Evolutionary conservation across 2,888 invertebrate species (phyloP).

Genomic region (Seira musarum): DNA sequence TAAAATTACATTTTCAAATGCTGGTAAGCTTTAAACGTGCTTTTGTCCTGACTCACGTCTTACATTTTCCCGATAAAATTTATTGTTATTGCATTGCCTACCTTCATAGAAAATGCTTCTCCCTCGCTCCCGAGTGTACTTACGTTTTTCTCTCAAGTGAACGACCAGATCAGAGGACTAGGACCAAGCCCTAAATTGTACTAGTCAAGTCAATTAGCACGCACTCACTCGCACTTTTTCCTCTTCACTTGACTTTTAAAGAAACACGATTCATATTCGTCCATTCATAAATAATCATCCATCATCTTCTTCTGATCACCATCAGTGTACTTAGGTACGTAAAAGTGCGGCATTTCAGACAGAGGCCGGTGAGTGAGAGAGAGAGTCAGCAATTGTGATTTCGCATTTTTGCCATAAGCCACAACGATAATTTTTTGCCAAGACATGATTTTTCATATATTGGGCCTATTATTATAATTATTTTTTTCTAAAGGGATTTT

Average conservation of each 20-base stretch:
- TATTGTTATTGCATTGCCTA: not conserved
- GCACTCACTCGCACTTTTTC: slow-evolving; percentile 10
- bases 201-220: slow-evolving; percentile 1
- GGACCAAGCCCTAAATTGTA: not conserved
- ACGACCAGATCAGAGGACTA: not conserved
- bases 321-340: not conserved
- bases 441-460: slow-evolving; percentile 7
- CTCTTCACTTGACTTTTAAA: not conserved
- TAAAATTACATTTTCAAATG: not conserved
- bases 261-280: slow-evolving; percentile 8
- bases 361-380: not conserved
- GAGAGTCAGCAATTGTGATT: no score
- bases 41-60: not conserved
- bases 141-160: not conserved
- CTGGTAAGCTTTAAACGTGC: not conserved
- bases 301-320: not conserved
- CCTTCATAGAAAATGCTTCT: not conserved
- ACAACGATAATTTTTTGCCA: not conserved
- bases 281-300: not conserved
- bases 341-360: not conserved
- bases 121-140: no score
- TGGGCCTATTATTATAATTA: slow-evolving; percentile 10
- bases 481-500: slow-evolving; percentile 2
- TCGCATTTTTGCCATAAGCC: no score
- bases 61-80: not conserved